Base-by-base conservation (phyloP, 2,113 vertebrate genomes). In the Rhynchopsitta pachyrhyncha region DNA sequence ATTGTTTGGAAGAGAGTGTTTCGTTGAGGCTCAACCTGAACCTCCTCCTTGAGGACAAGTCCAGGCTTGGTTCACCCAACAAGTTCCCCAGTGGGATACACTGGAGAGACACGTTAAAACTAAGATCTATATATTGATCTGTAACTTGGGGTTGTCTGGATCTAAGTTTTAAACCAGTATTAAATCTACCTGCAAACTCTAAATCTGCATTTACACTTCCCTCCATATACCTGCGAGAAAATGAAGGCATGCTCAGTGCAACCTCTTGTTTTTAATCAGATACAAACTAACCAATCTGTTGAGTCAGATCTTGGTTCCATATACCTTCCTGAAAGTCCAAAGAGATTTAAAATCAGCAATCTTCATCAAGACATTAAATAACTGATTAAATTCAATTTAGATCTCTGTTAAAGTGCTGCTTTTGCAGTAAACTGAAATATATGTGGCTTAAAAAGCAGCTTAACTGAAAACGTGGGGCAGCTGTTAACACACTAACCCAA, bases 361-460 rank as follows among this genome's bases (percentile, higher is more conserved):
- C 59, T 95, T 93, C 73, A 85, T 71, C 50, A 81, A 90, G 57
- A 31, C 55, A 55, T 86, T 69, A 92, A 82, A 86, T 64, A 93
- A 86, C 28, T 12, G 39, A 82, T 42, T 69, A 46, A 47, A 70
- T 59, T 83, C 25, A 37, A 92, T 89, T 89, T 79, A 70, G 53
- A 60, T 59, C 47, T 89, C 84, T 71, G 20, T 78, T 96, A 87
- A 93, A 67, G 53, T 41, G 15, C 27, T 83, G 49, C 31, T 79
- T 87, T 52, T 71, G 91, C 75, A 63, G 27, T 46, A 93, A 93
- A 93, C 52, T 81, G 64, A 74, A 89, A 76, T 73, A 88, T 5
- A 41, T 8, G 11, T 76, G 42, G n/a, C 55, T 87, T 92, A 89
- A 92, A 37, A 69, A 77, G 27, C 33, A 82, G 47, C 31, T 69